Conservation (phyloP, 2,797 vertebrate genomes). For the Loriculus beryllinus region DNA sequence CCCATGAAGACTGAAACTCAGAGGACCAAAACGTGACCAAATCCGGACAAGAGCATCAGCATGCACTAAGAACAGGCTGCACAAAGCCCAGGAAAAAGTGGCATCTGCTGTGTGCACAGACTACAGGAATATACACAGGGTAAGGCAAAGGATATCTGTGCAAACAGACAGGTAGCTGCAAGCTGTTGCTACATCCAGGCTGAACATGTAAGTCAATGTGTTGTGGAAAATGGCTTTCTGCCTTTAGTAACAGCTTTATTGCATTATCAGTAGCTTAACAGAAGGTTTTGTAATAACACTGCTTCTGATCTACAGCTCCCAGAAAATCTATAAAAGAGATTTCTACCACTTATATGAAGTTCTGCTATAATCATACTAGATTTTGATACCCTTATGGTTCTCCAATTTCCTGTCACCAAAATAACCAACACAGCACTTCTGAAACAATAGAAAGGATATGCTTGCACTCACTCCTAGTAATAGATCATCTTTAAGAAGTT, state of each 20-base stretch:
- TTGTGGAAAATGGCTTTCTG: background rate
- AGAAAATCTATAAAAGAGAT: background rate
- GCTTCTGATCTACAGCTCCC: background rate
- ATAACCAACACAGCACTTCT: background rate
- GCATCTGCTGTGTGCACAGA: background rate
- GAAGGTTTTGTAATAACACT: background rate
- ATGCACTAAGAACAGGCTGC: background rate
- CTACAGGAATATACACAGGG: fast-evolving
- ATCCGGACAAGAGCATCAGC: background rate
- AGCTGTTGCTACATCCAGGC: background rate
- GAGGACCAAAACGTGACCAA: background rate
- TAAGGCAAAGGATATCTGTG: background rate
- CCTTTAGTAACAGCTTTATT: background rate
- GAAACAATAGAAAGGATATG: background rate
- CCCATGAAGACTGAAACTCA: background rate
- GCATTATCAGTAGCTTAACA: background rate
- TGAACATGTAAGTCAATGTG: background rate
- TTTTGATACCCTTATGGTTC: background rate
- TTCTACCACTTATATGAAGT: background rate
- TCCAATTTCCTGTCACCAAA: background rate
- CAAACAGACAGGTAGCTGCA: background rate
- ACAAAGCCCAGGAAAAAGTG: background rate
- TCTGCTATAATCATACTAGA: background rate
- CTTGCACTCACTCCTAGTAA: background rate
- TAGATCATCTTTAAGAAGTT: background rate